Conservation (phyloP, 2,113 vertebrate genomes). For the Cinclus mexicanus region DNA sequence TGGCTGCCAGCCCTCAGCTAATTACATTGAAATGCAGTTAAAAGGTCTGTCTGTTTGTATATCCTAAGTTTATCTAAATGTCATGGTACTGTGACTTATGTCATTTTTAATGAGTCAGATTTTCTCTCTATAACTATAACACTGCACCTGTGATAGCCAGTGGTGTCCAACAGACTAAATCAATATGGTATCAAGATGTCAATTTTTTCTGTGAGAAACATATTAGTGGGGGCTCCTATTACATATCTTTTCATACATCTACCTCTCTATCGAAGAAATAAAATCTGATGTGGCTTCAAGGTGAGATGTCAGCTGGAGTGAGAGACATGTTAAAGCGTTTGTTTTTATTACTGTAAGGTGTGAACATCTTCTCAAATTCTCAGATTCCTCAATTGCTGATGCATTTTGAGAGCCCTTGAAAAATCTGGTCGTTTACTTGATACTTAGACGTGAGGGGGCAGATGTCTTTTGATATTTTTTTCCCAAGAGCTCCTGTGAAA, state of each 20-base stretch:
- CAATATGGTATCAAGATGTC: neutral
- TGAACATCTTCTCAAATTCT: neutral
- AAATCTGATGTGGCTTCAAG: neutral
- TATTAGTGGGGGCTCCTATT: neutral
- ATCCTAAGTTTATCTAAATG: neutral
- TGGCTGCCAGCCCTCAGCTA: neutral
- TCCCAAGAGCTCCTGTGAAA: neutral
- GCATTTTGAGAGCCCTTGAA: neutral
- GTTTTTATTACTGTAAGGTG: neutral
- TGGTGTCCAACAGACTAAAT: neutral
- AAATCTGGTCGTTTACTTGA: neutral
- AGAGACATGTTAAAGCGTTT: neutral
- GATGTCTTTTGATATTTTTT: neutral
- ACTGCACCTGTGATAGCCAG: neutral
- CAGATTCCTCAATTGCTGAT: neutral
- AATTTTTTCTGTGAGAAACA: neutral
- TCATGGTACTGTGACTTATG: neutral
- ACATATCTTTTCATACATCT: neutral
- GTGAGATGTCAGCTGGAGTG: neutral
- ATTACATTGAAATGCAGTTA: constrained; percentile 1
- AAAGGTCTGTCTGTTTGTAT: neutral
- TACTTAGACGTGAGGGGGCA: neutral
- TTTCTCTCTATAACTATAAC: neutral
- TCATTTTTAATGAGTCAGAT: neutral
- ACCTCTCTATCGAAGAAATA: neutral